Base-by-base conservation (phyloP, 2,113 vertebrate genomes). In the Sebastes fasciatus region DNA sequence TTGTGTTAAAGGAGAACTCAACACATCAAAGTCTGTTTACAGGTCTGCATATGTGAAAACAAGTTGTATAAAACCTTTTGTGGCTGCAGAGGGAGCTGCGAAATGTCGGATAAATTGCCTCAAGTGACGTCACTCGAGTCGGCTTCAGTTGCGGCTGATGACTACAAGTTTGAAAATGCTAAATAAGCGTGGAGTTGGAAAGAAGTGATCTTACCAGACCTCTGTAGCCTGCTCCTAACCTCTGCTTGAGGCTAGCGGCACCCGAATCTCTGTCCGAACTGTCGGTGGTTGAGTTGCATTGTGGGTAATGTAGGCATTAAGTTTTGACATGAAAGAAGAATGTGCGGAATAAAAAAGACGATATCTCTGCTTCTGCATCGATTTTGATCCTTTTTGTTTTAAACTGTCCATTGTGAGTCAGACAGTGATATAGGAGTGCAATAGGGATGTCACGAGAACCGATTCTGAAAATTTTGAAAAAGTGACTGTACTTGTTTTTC, bases 1-100 rank as follows among this genome's bases (percentile, higher is more conserved):
- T 79, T 86, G 70, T 71, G 10, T 67, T 52, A 43, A 82, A 64
- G 45, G 21, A 9, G 45, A 72, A 61, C 21, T 61, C 51, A n/a
- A n/a, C 51, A 21, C 23, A 21, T 58, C 9, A 51, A 48, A 58
- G n/a, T 42, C 34, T 34, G 34, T 34, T 34, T 34, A 34, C 34
- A 16, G 13, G 14, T 16, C 66, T 61, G 6, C 42, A 42, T 51
- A 4, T 54, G 16, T 69, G 14, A 14, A 65, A 16, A 46, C 19
- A 7, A 61, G 77, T 11, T 49, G 26, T 21, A 46, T 13, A 34
- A 78, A 61, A 49, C 3, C 11, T 52, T 57, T 49, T 34, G 26
- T 65, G 48, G 65, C 57, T 69, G 26, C 55, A 42, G 16, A 67
- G n/a, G 11, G 67, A 66, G 54, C 17, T 65, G 63, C 9, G 14